Evolutionary conservation across 35 echinoderm and acorn worm species (phyloP).

Genomic region (Lytechinus pictus): DNA sequence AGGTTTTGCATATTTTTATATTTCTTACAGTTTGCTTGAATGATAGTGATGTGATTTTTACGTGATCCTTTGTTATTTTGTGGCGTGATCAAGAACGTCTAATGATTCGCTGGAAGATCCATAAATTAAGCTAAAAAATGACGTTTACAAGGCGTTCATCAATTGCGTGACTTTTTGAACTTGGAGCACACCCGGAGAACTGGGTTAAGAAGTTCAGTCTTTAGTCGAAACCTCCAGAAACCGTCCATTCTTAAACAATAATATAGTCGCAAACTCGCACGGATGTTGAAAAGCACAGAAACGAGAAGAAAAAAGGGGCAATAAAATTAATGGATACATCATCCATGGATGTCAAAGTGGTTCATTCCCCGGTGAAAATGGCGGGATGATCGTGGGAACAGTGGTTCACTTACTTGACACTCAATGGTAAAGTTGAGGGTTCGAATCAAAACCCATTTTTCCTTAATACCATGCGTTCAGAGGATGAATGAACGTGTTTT

Average conservation of each 20-base stretch:
- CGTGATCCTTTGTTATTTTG: background rate
- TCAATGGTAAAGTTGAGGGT: no score
- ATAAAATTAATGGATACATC: background rate
- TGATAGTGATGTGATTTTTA: background rate
- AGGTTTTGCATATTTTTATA: no score
- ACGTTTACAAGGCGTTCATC: background rate
- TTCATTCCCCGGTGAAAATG: no score
- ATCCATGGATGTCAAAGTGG: background rate
- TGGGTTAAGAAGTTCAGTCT: background rate
- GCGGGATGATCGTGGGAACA: no score
- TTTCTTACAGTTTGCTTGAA: no score
- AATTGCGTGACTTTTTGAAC: background rate
- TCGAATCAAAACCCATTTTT: no score
- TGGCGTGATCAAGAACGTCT: background rate
- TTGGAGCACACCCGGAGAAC: background rate
- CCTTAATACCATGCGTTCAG: no score
- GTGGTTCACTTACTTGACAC: no score
- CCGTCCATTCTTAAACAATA: background rate
- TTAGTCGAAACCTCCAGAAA: background rate
- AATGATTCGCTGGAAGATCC: background rate
- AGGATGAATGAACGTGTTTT: no score
- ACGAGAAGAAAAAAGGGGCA: background rate
- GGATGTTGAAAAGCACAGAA: background rate
- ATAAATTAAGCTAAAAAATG: background rate
- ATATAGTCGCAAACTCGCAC: background rate